These are phyloP conservation scores for Cyclophora punctaria DNA, from an alignment of 2,888 invertebrate genomes.

Conservation along the genomic window DNA sequence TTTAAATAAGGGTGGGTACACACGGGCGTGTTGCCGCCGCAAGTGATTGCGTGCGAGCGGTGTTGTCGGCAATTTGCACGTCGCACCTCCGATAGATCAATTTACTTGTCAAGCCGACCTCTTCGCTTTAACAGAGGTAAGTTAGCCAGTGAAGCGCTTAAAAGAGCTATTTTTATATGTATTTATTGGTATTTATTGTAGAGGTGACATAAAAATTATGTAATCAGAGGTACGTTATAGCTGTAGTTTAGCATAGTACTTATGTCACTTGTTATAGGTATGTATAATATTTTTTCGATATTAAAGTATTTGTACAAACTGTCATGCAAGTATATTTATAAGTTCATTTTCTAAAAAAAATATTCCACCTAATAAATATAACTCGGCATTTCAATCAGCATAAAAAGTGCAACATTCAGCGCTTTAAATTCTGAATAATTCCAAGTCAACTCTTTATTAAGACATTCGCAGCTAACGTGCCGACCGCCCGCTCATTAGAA, in stretches of 20 bases:
- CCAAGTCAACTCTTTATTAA: slow-evolving; percentile 27
- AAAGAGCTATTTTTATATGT: no score
- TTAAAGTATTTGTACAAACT: no score
- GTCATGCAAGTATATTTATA: no score
- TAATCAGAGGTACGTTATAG: no score
- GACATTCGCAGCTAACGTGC: slow-evolving; percentile 34
- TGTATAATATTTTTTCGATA: no score
- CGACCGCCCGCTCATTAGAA: slow-evolving; percentile 37
- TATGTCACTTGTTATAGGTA: no score
- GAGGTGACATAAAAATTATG: no score
- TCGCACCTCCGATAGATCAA: slow-evolving; percentile 52
- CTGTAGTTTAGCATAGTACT: no score
- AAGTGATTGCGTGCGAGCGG: slow-evolving; percentile 34
- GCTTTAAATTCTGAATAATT: slow-evolving; percentile 5
- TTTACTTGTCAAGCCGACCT: slow-evolving; percentile 58
- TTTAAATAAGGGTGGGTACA: slow-evolving; percentile 11
- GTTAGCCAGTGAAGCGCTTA: background rate
- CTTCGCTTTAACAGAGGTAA: slow-evolving; percentile 21
- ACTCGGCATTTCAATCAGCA: no score
- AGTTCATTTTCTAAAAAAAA: no score
- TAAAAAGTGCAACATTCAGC: background rate
- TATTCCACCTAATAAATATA: no score
- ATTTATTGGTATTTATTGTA: no score
- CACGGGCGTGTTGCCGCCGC: slow-evolving; percentile 9
- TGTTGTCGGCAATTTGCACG: slow-evolving; percentile 59